Percentiles rank a stretch among this genome's conserved stretches.
phyloP scores from a whole-genome alignment of 2,113 vertebrate genomes.

The Chionis minor region DNA sequence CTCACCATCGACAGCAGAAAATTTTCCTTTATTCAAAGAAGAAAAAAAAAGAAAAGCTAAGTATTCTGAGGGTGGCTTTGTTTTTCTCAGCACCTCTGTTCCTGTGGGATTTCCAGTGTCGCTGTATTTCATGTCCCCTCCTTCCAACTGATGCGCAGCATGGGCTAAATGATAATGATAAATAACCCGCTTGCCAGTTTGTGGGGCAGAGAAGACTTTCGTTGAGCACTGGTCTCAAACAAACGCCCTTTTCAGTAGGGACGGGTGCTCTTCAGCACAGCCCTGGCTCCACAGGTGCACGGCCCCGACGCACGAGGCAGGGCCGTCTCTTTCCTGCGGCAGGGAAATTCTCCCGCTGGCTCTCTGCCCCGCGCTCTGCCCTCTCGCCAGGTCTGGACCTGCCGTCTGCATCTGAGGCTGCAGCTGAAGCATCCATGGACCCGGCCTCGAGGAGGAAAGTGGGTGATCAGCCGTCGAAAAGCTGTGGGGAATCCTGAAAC shows the following conservation, averaged over 20 bases:
- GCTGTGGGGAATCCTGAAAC: not conserved
- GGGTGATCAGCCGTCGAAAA: not conserved
- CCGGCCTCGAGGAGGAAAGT: not conserved
- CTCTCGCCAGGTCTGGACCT: accelerated
- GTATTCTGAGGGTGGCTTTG: not conserved
- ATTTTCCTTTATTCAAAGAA: not conserved
- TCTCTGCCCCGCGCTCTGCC: not conserved
- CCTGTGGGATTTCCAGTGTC: not conserved
- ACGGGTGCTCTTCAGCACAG: not conserved
- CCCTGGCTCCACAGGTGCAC: not conserved
- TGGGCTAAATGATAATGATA: not conserved
- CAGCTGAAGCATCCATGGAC: not conserved
- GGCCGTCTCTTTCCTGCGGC: not conserved
- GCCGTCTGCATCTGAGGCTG: not conserved
- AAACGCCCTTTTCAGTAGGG: not conserved
- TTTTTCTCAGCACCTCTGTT: not conserved
- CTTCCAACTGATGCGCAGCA: not conserved
- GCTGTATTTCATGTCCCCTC: not conserved
- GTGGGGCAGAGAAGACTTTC: not conserved
- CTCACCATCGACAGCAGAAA: not conserved
- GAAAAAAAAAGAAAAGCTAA: not conserved
- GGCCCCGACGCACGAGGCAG: not conserved
- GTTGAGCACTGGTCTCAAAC: not conserved
- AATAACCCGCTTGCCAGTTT: not conserved
- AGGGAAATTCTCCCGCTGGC: not conserved